Base-by-base conservation (phyloP, 2,113 vertebrate species). In the Zosterops hypoxanthus region DNA sequence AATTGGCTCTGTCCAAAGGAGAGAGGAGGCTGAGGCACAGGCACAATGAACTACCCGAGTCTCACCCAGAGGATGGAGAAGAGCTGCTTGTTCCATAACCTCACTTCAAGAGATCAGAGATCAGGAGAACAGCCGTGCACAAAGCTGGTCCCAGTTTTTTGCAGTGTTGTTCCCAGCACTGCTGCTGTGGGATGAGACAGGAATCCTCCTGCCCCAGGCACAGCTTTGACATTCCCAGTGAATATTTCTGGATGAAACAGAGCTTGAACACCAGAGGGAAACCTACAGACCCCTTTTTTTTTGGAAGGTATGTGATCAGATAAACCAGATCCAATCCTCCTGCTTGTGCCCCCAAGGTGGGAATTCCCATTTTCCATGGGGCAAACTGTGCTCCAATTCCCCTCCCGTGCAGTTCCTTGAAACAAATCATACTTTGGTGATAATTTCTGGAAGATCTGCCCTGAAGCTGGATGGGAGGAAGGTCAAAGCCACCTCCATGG, bases 321-420 rank as follows among this genome's bases (percentile, higher is more conserved):
- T 60, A 80, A 69, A 28, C 14, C 64, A 60, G 71, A 86, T 18
- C 17, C 7, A 61, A 4, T 9, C 12, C 20, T 24, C 10, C 47
- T 64, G 10, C 1, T 0, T 5, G 8, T 28, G n/a, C 42, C 34
- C 23, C 71, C 57, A 2, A 2, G 57, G 20, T 20, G 13, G 28
- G 22, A 66, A 49, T 70, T 80, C 50, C 9, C 2, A 0, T 66
- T 66, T 66, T 80, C 21, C 21, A 44, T 8, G 31, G 55, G 44
- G 4, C 49, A 52, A 59, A 39, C 46, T 22, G 9, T 28, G 66
- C 19, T 69, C 69, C 12, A 28, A 4, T 33, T 57, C 39, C 29
- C 6, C 28, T 55, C 26, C 31, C 1, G 0, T 7, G 21, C 25
- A 23, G 8, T 11, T 91, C 29, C n/a, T 52, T 68, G 68, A 50